Evolutionary conservation across 2,888 invertebrate species (phyloP).

Genomic region (Seladonia tumulorum): DNA sequence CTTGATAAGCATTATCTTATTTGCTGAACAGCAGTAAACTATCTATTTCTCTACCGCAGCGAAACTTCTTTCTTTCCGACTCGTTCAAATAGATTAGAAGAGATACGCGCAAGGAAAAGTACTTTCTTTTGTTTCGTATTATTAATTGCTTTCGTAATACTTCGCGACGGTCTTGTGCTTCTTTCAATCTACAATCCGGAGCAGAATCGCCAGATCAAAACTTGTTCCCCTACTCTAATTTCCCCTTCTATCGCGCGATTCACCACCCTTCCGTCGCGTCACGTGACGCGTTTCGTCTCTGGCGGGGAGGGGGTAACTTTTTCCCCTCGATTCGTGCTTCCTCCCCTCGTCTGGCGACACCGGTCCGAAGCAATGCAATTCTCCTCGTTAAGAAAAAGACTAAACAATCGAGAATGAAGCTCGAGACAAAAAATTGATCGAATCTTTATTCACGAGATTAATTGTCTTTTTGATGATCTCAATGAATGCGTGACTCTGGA

Average conservation of each 20-base stretch:
- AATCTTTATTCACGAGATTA: neutral
- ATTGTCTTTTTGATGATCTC: neutral
- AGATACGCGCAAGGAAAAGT: neutral
- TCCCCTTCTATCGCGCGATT: too few relatives aligned
- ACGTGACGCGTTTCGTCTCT: too few relatives aligned
- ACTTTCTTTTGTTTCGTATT: constrained; percentile 15
- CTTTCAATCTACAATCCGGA: neutral
- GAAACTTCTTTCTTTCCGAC: constrained; percentile 29
- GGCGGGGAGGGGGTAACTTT: too few relatives aligned
- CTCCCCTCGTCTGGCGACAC: too few relatives aligned
- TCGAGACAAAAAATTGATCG: neutral
- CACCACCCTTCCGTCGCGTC: too few relatives aligned
- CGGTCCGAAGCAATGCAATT: neutral
- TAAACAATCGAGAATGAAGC: constrained; percentile 15
- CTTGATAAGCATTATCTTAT: constrained; percentile 67
- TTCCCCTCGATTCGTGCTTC: too few relatives aligned
- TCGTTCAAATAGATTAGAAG: constrained; percentile 12
- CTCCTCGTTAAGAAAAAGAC: constrained; percentile 8
- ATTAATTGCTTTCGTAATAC: neutral
- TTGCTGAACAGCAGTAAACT: constrained; percentile 53
- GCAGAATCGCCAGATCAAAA: too few relatives aligned
- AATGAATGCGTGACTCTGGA: neutral
- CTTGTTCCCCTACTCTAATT: too few relatives aligned
- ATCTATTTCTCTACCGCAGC: constrained; percentile 42
- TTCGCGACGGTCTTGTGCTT: too few relatives aligned